Conservation (phyloP, 1,140 invertebrate genomes). For the Diprion similis region DNA sequence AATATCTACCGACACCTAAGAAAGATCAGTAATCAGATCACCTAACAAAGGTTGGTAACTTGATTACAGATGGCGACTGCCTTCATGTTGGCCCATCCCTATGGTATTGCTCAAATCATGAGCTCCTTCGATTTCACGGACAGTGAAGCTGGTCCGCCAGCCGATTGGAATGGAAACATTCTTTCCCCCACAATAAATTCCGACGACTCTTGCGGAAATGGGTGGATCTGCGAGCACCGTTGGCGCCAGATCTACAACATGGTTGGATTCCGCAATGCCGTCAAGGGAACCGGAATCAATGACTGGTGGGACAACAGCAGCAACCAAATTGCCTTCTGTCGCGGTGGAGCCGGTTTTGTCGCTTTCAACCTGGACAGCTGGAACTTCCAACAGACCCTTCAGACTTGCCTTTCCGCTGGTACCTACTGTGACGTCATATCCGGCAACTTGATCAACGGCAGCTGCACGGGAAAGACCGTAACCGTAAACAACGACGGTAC, state of each 20-base stretch:
- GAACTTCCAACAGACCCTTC: constrained; percentile 64
- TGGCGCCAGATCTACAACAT: constrained; percentile 79
- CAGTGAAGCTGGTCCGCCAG: constrained; percentile 70
- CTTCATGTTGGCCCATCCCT: constrained; percentile 86
- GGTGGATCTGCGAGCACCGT: constrained; percentile 85
- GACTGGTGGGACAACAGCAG: constrained; percentile 79
- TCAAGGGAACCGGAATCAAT: constrained; percentile 61
- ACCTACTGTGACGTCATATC: constrained; percentile 86
- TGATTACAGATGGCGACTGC: constrained; percentile 70
- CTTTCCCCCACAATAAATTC: background rate
- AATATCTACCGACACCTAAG: background rate
- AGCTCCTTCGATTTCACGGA: constrained; percentile 73
- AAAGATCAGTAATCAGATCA: too few relatives aligned
- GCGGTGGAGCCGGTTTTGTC: constrained; percentile 74
- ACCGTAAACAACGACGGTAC: constrained; percentile 61
- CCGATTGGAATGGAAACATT: constrained; percentile 65
- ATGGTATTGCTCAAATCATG: constrained; percentile 79
- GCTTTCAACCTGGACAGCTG: constrained; percentile 71
- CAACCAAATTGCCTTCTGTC: constrained; percentile 80
- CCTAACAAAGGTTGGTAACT: background rate
- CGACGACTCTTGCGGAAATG: constrained; percentile 74
- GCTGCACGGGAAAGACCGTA: constrained; percentile 68
- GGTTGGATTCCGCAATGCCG: constrained; percentile 75
- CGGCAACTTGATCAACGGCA: constrained; percentile 60
- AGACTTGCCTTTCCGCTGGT: constrained; percentile 78